Evolutionary conservation across 2,113 vertebrate genomes (phyloP).

Genomic region (Mormyrus iriodes): DNA sequence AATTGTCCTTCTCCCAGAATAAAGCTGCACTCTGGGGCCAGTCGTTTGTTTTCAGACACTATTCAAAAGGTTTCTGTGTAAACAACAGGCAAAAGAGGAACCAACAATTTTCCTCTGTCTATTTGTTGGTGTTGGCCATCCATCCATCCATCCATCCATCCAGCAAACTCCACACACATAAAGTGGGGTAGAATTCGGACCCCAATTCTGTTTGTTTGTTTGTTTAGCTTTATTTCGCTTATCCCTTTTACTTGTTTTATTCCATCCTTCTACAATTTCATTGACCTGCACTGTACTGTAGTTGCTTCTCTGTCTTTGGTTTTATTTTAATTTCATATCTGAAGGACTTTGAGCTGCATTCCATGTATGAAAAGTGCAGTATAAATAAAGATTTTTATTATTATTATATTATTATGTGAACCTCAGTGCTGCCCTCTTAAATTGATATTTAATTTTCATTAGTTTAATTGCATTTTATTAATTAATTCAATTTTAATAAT

Average conservation of each 20-base stretch:
- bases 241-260: not conserved
- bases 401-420: not conserved
- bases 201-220: not conserved
- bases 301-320: not conserved
- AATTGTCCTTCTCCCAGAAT: not conserved
- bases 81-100: not conserved
- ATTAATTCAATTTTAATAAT: not conserved
- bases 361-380: not conserved
- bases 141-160: not conserved
- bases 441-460: not conserved
- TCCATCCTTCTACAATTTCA: not conserved
- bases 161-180: not conserved
- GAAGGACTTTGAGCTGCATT: not conserved
- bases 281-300: not conserved
- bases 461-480: not conserved
- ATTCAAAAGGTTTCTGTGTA: not conserved
- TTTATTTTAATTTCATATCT: not conserved
- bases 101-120: not conserved
- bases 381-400: not conserved
- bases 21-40: not conserved
- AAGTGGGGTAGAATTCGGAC: not conserved
- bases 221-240: not conserved
- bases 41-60: not conserved
- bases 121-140: not conserved
- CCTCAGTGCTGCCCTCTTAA: not conserved